Evolutionary conservation across 1,140 invertebrate species (phyloP), one percentile per base, ranked within the genome.

Genomic region (Listronotus oregonensis): DNA sequence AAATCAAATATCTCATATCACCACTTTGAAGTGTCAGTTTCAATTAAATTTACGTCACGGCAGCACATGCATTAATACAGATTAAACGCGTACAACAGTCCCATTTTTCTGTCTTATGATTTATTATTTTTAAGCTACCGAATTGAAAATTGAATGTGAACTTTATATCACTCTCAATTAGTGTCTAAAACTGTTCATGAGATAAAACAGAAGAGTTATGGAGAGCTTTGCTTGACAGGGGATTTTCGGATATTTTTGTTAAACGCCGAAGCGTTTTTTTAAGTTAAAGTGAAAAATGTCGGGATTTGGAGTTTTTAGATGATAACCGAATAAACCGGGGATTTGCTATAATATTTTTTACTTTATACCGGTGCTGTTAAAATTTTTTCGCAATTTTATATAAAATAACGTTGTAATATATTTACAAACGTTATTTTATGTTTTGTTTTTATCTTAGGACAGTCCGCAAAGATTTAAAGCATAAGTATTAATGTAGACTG

Each of bases 121-220:
- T 59, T 59, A 59, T 59, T 34, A 50, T 46, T n/a, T 27, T 59
- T n/a, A 37, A 59, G 32, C 46, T 27, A n/a, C 47, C 34, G 17
- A 39, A 46, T 59, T 37, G 44, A 50, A 59, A 59, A 59, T 59
- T 59, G 57, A 59, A 49, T 31, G 42, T 50, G 57, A 59, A 49
- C 47, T 47, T 15, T 46, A 32, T 44, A 58, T 58, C 40, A 58
- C 46, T 58, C 46, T 58, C 55, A 58, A 40, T 58, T 59, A 59
- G 43, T 49, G 27, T 59, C 32, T 59, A 59, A 59, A 58, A 58
- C 11, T 42, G 40, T 59, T 59, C n/a, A 50, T 10, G 17, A 59
- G 11, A 59, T 49, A 46, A 49, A 59, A 59, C 43, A 39, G 43
- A 17, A 34, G 57, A 46, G 43, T 46, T 46, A 46, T 46, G 43